phyloP scores from a whole-genome alignment of 2,888 invertebrate species.

The Seira ritae region DNA sequence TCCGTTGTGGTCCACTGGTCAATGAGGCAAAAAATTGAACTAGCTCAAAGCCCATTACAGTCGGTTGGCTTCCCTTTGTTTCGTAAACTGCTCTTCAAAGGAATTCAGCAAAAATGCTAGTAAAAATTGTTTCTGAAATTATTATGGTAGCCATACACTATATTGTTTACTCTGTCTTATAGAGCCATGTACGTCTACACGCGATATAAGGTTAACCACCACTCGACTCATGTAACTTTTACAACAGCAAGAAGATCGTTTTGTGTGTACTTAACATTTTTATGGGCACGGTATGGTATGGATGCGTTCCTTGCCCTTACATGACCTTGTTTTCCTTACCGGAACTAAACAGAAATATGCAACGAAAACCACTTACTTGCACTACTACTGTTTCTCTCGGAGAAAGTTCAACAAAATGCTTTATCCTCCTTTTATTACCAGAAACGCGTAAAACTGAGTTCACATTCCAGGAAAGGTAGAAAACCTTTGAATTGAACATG shows the following conservation, averaged over 20 bases:
- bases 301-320: constrained; percentile 22
- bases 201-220: background rate
- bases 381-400: background rate
- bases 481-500: background rate
- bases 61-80: constrained; percentile 58
- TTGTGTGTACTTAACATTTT: constrained; percentile 42
- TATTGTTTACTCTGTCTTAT: background rate
- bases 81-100: constrained; percentile 54
- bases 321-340: constrained; percentile 35
- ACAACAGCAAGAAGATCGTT: background rate
- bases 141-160: background rate
- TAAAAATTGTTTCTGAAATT: background rate
- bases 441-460: background rate
- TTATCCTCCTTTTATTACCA: background rate
- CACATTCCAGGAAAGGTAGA: constrained; percentile 5
- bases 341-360: constrained; percentile 15
- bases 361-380: background rate
- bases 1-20: constrained; percentile 67
- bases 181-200: background rate
- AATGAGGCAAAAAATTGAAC: constrained; percentile 71
- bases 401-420: background rate
- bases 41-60: constrained; percentile 63
- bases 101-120: constrained; percentile 17
- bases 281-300: constrained; percentile 19
- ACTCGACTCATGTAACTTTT: background rate